Percentiles rank a stretch among this genome's conserved stretches.
Conservation (phyloP, 2,888 invertebrate species). For the Plagodis dolabraria region DNA sequence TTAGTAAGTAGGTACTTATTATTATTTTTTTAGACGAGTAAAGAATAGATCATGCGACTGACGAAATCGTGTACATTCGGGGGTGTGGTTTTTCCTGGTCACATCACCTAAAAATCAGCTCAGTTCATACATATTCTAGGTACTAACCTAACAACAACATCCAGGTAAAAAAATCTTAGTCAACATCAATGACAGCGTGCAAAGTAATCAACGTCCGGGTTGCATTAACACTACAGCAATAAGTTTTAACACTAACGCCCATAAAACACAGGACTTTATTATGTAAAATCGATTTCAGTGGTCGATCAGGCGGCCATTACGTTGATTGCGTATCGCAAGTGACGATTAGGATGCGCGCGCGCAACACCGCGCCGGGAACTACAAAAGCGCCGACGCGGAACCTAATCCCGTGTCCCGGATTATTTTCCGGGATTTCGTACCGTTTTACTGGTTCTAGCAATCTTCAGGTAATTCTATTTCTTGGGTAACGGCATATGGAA, state of each 20-base stretch:
- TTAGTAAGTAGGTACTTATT: too few relatives aligned
- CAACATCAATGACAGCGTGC: too few relatives aligned
- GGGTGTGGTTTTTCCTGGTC: too few relatives aligned
- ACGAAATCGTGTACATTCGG: too few relatives aligned
- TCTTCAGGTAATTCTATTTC: constrained; percentile 26
- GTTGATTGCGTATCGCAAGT: constrained; percentile 67
- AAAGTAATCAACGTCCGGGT: too few relatives aligned
- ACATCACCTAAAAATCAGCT: too few relatives aligned
- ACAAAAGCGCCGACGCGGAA: constrained; percentile 73
- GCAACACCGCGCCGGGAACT: constrained; percentile 34
- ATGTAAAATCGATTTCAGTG: constrained; percentile 32
- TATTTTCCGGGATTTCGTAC: constrained; percentile 7
- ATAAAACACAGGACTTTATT: constrained; percentile 10
- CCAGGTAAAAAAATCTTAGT: too few relatives aligned
- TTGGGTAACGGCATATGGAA: constrained; percentile 16
- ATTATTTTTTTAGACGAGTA: too few relatives aligned
- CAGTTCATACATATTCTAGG: too few relatives aligned
- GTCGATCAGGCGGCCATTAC: constrained; percentile 30
- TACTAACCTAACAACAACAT: too few relatives aligned
- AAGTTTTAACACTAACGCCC: neutral
- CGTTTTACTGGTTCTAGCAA: constrained; percentile 18
- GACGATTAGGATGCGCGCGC: constrained; percentile 68
- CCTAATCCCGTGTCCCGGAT: constrained; percentile 53
- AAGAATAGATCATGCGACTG: too few relatives aligned
- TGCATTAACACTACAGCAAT: too few relatives aligned